Evolutionary conservation across 2,113 vertebrate genomes (phyloP).

Genomic region (Chloebia gouldiae): DNA sequence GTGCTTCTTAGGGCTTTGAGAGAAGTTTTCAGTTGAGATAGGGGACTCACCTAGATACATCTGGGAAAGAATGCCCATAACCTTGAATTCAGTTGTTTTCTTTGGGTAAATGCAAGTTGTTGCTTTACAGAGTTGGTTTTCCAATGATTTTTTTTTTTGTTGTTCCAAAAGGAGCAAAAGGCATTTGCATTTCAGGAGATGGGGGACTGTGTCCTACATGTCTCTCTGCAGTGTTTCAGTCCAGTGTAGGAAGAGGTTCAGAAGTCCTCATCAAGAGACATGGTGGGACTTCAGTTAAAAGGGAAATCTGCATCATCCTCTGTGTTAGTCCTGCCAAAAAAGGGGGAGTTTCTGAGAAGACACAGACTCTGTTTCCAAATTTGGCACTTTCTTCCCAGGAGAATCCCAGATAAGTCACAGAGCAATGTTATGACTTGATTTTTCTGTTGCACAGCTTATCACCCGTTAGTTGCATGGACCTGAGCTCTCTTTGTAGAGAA

Average conservation of each 20-base stretch:
- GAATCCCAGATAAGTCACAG: background rate
- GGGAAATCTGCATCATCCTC: background rate
- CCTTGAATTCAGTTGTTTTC: background rate
- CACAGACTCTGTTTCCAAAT: background rate
- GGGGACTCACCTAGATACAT: background rate
- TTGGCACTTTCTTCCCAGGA: background rate
- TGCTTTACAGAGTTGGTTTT: background rate
- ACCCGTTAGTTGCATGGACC: background rate
- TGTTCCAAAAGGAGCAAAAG: background rate
- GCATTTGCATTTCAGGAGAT: background rate
- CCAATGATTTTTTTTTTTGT: background rate
- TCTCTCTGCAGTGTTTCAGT: background rate
- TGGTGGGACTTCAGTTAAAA: background rate
- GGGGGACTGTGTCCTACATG: background rate
- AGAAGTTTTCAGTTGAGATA: background rate
- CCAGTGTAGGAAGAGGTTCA: background rate
- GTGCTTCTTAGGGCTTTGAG: background rate
- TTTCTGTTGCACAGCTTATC: background rate
- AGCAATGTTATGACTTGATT: background rate
- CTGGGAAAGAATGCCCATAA: background rate
- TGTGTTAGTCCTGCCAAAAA: background rate
- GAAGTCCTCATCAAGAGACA: background rate
- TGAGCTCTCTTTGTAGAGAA: background rate
- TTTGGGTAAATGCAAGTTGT: background rate
- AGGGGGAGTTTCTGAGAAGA: background rate